Evolutionary conservation across 2,888 invertebrate species (phyloP), one percentile per base, ranked within the genome.

Genomic region (Carabus problematicus): DNA sequence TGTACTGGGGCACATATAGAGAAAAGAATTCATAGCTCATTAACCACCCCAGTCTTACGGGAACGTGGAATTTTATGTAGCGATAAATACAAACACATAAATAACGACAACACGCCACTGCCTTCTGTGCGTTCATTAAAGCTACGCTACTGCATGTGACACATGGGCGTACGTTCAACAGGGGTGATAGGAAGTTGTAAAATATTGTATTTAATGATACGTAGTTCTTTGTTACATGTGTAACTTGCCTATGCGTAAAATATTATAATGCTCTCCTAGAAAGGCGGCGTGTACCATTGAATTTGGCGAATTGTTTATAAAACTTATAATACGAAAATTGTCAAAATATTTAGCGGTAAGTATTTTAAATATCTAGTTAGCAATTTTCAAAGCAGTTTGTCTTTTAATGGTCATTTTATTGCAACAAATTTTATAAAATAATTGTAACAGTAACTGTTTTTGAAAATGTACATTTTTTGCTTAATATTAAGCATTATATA

Each of bases 21-120:
- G 67, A 60, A 67, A 67, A 67, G 67, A 67, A 67, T 67, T 67
- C 49, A 67, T 67, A 60, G 60, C 67, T 67, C 67, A 67, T 67
- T 67, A 60, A 60, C 41, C 67, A 67, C 67, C 66, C 66, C 43
- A 41, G 59, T 40, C 42, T 18, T 52, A 52, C 19, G 18, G 9
- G 52, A 52, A 40, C 12, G 52, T 52, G 60, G 16, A 60, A 67
- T 67, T 67, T 67, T 67, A 67, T 67, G 67, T 67, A 54, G 52
- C 67, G 67, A 67, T 67, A 67, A 67, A 67, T 67, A 67, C 60
- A 67, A 67, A 54, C 8, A 59, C 67, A 67, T 67, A 67, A 67
- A 67, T 67, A 67, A 66, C 66, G 66, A 52, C 59, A 47, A 56
- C 64, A 64, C 56, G 56, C 54, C 4, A 62, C 14, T 47, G 40